Percentiles rank a stretch among this genome's conserved stretches.
Conservation (phyloP, 2,113 vertebrate genomes). For the Microtus pennsylvanicus region DNA sequence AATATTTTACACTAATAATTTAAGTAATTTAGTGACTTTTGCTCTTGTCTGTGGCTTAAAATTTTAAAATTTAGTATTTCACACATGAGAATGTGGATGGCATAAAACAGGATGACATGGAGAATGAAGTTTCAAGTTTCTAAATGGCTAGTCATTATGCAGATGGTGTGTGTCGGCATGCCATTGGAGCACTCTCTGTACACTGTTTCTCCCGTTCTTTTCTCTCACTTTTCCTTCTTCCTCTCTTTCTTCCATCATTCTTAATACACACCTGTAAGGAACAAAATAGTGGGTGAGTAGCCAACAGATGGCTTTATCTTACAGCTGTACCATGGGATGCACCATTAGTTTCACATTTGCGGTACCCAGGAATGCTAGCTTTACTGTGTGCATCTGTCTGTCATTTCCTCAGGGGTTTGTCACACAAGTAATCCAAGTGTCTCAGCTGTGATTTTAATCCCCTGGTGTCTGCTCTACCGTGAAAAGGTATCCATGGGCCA, state of each 20-base stretch:
- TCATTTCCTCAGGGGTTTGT: constrained; percentile 32
- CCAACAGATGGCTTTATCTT: constrained; percentile 63
- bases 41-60: not conserved
- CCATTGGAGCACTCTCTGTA: not conserved
- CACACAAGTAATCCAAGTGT: constrained; percentile 44
- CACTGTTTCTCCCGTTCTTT: not conserved
- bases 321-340: not conserved
- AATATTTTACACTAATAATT: not conserved
- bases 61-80: not conserved
- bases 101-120: not conserved
- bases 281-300: constrained; percentile 37
- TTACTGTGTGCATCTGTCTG: constrained; percentile 66
- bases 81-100: not conserved
- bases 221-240: not conserved
- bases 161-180: not conserved
- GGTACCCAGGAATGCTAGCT: not conserved
- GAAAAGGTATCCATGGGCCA: constrained; percentile 45
- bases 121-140: constrained; percentile 7
- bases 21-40: not conserved
- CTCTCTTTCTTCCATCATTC: not conserved
- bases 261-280: constrained; percentile 37
- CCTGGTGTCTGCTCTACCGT: constrained; percentile 49
- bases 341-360: constrained; percentile 55
- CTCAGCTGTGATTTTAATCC: constrained; percentile 72
- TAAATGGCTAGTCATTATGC: not conserved